phyloP scores from a whole-genome alignment of 2,888 invertebrate species.

The Tetragonisca angustula region DNA sequence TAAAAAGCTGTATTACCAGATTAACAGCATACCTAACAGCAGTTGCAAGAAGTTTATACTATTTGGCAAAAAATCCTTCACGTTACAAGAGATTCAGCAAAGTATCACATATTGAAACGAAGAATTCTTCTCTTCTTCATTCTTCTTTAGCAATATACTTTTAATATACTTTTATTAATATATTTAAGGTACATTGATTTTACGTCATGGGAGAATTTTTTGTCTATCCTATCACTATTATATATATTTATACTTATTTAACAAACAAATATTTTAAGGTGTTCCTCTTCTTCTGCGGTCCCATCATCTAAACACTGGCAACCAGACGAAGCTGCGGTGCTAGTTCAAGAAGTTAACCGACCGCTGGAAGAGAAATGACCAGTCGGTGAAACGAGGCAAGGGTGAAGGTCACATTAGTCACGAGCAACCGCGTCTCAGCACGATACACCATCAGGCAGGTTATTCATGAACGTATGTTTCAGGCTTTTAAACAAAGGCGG shows the following conservation, averaged over 20 bases:
- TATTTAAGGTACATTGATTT: background rate
- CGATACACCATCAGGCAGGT: conserved; percentile 15
- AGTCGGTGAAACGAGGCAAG: conserved; percentile 68
- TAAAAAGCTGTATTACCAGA: conserved; percentile 12
- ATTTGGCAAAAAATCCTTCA: background rate
- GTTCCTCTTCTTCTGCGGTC: background rate
- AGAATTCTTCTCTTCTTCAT: background rate
- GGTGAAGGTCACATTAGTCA: conserved; percentile 70
- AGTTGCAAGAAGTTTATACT: background rate
- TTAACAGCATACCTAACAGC: background rate
- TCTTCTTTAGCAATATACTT: background rate
- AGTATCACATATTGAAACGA: background rate
- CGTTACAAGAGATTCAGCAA: background rate
- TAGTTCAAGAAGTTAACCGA: conserved; percentile 23
- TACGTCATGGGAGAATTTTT: background rate
- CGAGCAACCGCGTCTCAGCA: conserved; percentile 37
- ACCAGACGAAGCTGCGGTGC: conserved; percentile 33
- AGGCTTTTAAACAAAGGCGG: conserved; percentile 12
- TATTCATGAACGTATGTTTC: conserved; percentile 1
- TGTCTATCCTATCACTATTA: background rate
- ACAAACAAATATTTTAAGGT: background rate
- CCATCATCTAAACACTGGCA: conserved; percentile 8
- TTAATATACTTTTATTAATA: background rate
- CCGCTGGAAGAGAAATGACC: conserved; percentile 61
- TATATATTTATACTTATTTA: too few relatives aligned